Base-by-base conservation (phyloP, 2,113 vertebrate species). In the Furnarius figulus region DNA sequence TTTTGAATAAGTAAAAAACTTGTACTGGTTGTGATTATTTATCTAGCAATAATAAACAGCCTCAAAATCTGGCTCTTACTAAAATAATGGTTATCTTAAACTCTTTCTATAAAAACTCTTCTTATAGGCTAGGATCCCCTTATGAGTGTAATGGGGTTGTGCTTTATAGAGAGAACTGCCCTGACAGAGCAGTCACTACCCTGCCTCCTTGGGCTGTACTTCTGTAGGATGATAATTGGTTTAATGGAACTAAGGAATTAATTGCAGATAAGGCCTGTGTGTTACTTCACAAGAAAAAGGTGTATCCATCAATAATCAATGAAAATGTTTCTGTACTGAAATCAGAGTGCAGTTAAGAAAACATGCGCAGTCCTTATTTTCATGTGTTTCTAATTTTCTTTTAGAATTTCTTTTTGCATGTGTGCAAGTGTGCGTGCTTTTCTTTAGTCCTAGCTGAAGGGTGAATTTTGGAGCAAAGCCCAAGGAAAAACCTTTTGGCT, bases 371-470 rank as follows among this genome's bases (percentile, higher is more conserved):
- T 53, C 53, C 46, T 74, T 84, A 50, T 75, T 93, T 91, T 91
- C 93, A 96, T 78, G 50, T 94, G 96, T 93, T 96, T 93, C 90
- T 93, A 50, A 95, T 96, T 95, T 96, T 91, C 67, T 71, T 93
- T 63, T 11, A 83, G 79, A 87, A 88, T 94, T 93, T 82, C 33
- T 91, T 72, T 90, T 91, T 89, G 77, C 74, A n/a, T 91, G 73
- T 85, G 67, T 14, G 2, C 21, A 50, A 81, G 37, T 5, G 3
- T 79, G 80, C 1, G 0, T 91, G 68, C 75, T 89, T 93, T 80
- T 71, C 86, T 75, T 74, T 72, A 84, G 89, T 66, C 89, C 78
- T 62, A 63, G 82, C 75, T 77, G 59, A 93, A 80, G 87, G 87
- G 82, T 93, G 47, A 94, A 50, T 85, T 90, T 93, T 88, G 91